Base-by-base conservation (phyloP, 2,888 invertebrate genomes). In the Drosophila cognata region DNA sequence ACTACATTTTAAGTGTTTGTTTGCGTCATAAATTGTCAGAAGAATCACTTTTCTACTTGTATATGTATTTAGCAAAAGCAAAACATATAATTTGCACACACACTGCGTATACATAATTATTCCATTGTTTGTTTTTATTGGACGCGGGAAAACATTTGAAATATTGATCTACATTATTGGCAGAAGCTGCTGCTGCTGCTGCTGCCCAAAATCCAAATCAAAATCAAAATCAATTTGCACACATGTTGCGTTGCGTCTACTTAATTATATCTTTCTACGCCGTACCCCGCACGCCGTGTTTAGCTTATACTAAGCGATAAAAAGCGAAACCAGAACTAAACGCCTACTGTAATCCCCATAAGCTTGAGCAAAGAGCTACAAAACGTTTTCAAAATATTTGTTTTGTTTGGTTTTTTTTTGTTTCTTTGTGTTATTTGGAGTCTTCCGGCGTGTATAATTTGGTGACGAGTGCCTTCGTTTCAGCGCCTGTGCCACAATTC, bases 381-480 rank as follows among this genome's bases (percentile, higher is more conserved):
- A 21, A 13, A 25, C 7, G 7, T 25, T 46, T 46, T 25, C 21
- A 25, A 46, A 4, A 46, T 43, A 38, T 38, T 18, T 38, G 38
- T 38, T 18, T 18, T 70, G n/a, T 58, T 66, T 61, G 66, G 63
- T 53, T 38, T 46, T 53, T 29, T 53, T 16, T 16, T 51, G 2
- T 51, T 61, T 28, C 48, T 50, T 35, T 11, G 13, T 33, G 53
- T n/a, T 66, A 38, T 67, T 66, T 75, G 63, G 35, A 35, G 64
- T 77, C 57, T 41, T 31, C 7, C 35, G 41, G 38, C 38, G 41
- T 43, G 63, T 36, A 65, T 63, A 56, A 64, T 61, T 64, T 28
- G 21, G 51, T 52, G 66, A 63, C 67, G 60, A 63, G 46, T 73
- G 81, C 68, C 71, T 77, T 74, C 55, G 57, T 72, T 79, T 74